Evolutionary conservation across 2,888 invertebrate genomes (phyloP).

Genomic region (Caenorhabditis afra): DNA sequence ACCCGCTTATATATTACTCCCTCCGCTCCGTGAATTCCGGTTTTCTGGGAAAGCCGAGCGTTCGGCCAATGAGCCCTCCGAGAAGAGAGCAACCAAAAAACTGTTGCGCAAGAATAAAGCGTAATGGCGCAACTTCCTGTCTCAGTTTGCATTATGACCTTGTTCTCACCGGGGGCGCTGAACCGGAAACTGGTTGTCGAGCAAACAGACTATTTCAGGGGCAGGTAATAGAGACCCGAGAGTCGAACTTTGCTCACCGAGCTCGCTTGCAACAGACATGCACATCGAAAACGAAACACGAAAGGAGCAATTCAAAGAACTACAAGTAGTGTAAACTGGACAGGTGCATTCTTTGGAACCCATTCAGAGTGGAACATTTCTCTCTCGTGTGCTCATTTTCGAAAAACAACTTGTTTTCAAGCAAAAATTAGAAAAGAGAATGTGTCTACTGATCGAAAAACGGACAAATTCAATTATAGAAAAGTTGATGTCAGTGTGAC

Average conservation of each 20-base stretch:
- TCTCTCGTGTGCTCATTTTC: too few relatives aligned
- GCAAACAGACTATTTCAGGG: conserved; percentile 19
- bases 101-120: conserved; percentile 36
- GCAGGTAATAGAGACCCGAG: not conserved
- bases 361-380: too few relatives aligned
- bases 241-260: not conserved
- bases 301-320: too few relatives aligned
- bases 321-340: too few relatives aligned
- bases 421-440: too few relatives aligned
- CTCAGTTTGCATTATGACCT: conserved; percentile 42
- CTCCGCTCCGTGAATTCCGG: not conserved
- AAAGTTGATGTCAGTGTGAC: too few relatives aligned
- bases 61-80: too few relatives aligned
- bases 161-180: conserved; percentile 26
- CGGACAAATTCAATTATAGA: too few relatives aligned
- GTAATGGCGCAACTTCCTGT: conserved; percentile 30
- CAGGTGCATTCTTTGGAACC: too few relatives aligned
- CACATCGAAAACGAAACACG: too few relatives aligned
- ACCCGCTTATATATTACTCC: conserved; percentile 31
- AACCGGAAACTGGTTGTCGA: conserved; percentile 18
- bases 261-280: not conserved
- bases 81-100: conserved; percentile 31
- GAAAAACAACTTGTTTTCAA: too few relatives aligned
- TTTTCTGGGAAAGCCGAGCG: conserved; percentile 9
- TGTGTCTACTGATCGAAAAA: too few relatives aligned